Evolutionary conservation across 2,888 invertebrate species (phyloP).

Genomic region (Acronicta leporina): DNA sequence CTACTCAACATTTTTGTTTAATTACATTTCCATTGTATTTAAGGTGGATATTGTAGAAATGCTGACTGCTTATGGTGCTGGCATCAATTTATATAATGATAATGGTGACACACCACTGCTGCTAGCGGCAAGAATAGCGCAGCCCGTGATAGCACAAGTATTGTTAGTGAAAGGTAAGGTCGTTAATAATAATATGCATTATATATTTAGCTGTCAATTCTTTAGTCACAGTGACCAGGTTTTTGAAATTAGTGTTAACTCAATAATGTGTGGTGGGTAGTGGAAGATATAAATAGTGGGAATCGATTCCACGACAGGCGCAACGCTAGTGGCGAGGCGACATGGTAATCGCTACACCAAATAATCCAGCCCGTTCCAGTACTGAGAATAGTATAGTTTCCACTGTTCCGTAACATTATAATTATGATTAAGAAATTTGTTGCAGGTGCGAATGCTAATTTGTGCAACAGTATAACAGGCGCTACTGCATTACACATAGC

Average conservation of each 20-base stretch:
- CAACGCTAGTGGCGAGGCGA: too few relatives aligned
- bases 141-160: slow-evolving; percentile 84
- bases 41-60: slow-evolving; percentile 88
- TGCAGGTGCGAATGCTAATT: slow-evolving; percentile 89
- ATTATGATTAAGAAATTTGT: slow-evolving; percentile 27
- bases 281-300: too few relatives aligned
- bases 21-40: slow-evolving; percentile 28
- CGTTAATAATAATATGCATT: too few relatives aligned
- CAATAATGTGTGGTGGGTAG: too few relatives aligned
- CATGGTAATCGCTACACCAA: too few relatives aligned
- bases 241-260: too few relatives aligned
- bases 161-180: slow-evolving; percentile 87
- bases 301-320: too few relatives aligned
- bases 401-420: too few relatives aligned
- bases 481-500: slow-evolving; percentile 90
- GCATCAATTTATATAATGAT: slow-evolving; percentile 90
- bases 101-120: slow-evolving; percentile 92
- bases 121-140: slow-evolving; percentile 86
- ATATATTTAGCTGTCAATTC: too few relatives aligned
- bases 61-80: slow-evolving; percentile 87
- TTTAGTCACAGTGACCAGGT: too few relatives aligned
- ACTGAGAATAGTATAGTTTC: too few relatives aligned
- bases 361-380: too few relatives aligned
- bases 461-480: slow-evolving; percentile 86
- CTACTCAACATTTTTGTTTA: not conserved